Conservation (phyloP, 2,113 vertebrate genomes). For the Galemys pyrenaicus region DNA sequence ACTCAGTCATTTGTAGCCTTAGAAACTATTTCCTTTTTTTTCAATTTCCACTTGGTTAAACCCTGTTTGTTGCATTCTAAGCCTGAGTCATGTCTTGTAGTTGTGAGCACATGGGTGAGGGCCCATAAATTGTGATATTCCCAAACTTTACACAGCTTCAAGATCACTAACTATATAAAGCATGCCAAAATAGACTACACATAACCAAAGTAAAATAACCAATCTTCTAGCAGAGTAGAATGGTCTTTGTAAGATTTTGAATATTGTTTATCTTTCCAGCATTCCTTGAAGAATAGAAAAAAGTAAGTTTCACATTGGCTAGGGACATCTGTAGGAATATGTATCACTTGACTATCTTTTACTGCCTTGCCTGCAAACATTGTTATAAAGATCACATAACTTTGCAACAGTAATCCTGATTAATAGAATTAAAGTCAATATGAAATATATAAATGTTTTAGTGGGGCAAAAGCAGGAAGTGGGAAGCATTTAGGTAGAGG, state of each 20-base stretch:
- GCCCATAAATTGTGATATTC: too few species aligned
- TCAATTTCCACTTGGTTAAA: too few species aligned
- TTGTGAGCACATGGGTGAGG: too few species aligned
- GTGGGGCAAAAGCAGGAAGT: not conserved
- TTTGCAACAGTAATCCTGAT: not conserved
- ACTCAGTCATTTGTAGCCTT: too few species aligned
- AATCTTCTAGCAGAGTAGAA: not conserved
- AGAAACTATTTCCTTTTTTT: too few species aligned
- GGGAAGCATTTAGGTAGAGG: not conserved
- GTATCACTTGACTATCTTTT: not conserved
- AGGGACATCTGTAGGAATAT: not conserved
- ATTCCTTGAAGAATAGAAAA: not conserved
- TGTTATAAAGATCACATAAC: constrained; percentile 18
- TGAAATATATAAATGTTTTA: not conserved
- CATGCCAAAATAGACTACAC: not conserved
- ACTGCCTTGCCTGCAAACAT: not conserved
- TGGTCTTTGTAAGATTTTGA: constrained; percentile 29
- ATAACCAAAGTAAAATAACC: not conserved
- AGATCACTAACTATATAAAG: not conserved
- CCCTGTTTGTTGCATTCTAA: too few species aligned
- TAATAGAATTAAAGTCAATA: not conserved
- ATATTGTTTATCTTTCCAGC: constrained; percentile 7
- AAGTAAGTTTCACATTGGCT: not conserved
- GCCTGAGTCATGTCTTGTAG: too few species aligned
- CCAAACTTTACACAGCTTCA: too few species aligned